A percentile compares a stretch with the other conserved stretches of the same genome.
Conservation (phyloP, 2,888 invertebrate genomes). For the Tachina lurida region DNA sequence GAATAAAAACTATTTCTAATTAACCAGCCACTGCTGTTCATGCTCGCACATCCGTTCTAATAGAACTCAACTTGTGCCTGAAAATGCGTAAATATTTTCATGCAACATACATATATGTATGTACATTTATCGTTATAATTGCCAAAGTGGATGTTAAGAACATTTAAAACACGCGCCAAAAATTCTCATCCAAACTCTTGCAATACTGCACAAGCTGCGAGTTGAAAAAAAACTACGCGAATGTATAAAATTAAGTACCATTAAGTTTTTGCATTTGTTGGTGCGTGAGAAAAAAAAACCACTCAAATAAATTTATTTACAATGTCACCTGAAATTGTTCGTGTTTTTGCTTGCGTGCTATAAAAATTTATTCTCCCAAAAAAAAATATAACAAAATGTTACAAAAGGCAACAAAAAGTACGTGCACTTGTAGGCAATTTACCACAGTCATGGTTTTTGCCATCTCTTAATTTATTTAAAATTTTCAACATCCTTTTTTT, state of each 20-base stretch:
- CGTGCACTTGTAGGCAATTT: slow-evolving; percentile 25
- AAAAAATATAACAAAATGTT: slow-evolving; percentile 5
- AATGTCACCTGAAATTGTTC: slow-evolving; percentile 26
- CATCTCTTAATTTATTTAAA: slow-evolving; percentile 40
- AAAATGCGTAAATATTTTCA: slow-evolving; percentile 10
- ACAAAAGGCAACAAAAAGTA: background rate
- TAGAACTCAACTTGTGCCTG: background rate
- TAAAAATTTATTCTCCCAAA: background rate
- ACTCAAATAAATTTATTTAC: slow-evolving; percentile 9
- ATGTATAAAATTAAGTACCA: slow-evolving; percentile 4
- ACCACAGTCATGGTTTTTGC: background rate
- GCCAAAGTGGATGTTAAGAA: slow-evolving; percentile 43
- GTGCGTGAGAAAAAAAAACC: slow-evolving; percentile 16
- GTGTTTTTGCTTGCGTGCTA: background rate
- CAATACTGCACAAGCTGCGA: background rate
- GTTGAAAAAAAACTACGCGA: background rate
- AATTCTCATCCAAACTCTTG: background rate
- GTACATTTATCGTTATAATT: background rate
- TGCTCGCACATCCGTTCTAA: background rate
- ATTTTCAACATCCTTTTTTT: background rate
- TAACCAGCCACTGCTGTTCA: background rate
- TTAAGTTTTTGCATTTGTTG: slow-evolving; percentile 29
- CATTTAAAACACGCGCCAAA: slow-evolving; percentile 19
- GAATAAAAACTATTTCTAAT: background rate
- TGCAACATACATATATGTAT: background rate